Base-by-base conservation (phyloP, 1,140 invertebrate genomes). In the Armadillidium nasatum region DNA sequence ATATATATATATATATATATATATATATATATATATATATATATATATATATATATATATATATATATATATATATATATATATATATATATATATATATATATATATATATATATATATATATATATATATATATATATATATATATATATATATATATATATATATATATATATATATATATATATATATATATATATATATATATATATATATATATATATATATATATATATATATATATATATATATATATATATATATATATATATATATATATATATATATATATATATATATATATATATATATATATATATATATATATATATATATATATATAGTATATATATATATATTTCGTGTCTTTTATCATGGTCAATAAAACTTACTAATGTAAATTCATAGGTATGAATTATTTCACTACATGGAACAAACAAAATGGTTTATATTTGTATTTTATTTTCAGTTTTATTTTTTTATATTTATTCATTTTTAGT, bases 101-200 rank as follows among this genome's bases (percentile, higher is more conserved):
- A 70, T 70, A 22, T 70, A 70, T 3, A 11, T 70, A 70, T 70
- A 22, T 70, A 70, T 70, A 33, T 70, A 70, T 70, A 70, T 70
- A 70, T 70, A 70, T 70, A 70, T 70, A 70, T 70, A 70, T 70
- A 70, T 70, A 70, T 70, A 70, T 70, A 70, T 70, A 22, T 70
- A 70, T 70, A 33, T 69, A 70, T 70, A 70, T 70, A 70, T 69
- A 70, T 70, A 33, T 70, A 70, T 70, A 70, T 70, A 70, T 70
- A 70, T 69, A 70, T 70, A 70, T 60, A 60, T 60, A 60, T 60
- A 60, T 60, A 60, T 60, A 60, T 60, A 60, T 60, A 60, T 60
- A 60, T 60, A 60, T 22, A 33, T 70, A 70, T 70, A 70, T 70
- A 70, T 70, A 70, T 70, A 70, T 70, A 70, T 23, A 70, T 70